phyloP scores from a whole-genome alignment of 2,888 invertebrate species.

The Cephus runcator region DNA sequence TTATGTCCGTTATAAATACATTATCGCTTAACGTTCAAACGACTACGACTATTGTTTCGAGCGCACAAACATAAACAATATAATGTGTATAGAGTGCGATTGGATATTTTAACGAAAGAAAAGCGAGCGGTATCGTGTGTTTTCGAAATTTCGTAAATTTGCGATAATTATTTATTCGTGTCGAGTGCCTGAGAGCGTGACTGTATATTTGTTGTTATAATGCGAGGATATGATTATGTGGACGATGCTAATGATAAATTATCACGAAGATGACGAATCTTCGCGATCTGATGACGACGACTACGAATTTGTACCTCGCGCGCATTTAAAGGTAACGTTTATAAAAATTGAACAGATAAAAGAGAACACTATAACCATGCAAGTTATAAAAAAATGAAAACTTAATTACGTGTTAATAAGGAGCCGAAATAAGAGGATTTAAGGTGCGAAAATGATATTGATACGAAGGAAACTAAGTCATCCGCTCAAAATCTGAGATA shows the following conservation, averaged over 20 bases:
- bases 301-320: conserved; percentile 46
- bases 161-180: background rate
- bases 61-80: conserved; percentile 21
- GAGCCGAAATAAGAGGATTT: conserved; percentile 18
- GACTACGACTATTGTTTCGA: conserved; percentile 5
- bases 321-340: conserved; percentile 50
- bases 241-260: background rate
- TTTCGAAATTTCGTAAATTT: background rate
- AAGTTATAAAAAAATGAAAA: conserved; percentile 8
- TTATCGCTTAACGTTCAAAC: background rate
- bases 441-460: conserved; percentile 10
- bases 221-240: conserved; percentile 23
- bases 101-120: background rate
- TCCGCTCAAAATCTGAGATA: conserved; percentile 60
- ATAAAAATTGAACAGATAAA: conserved; percentile 32
- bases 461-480: conserved; percentile 41
- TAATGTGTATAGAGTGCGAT: conserved; percentile 10
- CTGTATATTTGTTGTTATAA: conserved; percentile 36
- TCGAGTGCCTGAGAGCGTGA: background rate
- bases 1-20: background rate
- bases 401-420: conserved; percentile 13
- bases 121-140: background rate
- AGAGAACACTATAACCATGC: conserved; percentile 27
- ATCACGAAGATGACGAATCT: background rate
- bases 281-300: conserved; percentile 12